phyloP scores from a whole-genome alignment of 2,113 vertebrate species.

The Macrotus californicus region DNA sequence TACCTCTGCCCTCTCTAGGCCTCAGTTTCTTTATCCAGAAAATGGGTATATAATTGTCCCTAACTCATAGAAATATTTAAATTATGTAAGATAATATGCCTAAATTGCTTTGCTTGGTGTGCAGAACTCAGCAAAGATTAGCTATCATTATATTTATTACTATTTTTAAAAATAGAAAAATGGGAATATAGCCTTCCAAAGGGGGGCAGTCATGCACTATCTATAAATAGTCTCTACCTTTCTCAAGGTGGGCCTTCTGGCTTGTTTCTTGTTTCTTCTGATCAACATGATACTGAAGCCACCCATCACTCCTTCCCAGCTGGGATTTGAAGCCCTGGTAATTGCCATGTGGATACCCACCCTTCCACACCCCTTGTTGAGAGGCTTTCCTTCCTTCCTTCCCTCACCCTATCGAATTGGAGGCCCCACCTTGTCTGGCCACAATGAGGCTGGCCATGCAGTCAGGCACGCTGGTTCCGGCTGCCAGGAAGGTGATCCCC shows the following conservation, averaged over 20 bases:
- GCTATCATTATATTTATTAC: not conserved
- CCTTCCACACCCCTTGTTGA: not conserved
- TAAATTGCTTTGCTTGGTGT: not conserved
- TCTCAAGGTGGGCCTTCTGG: not conserved
- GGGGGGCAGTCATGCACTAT: fast-evolving
- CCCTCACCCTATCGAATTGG: fast-evolving
- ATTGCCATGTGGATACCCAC: not conserved
- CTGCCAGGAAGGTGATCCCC: conserved; percentile 98
- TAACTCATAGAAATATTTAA: not conserved
- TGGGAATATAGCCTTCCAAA: not conserved
- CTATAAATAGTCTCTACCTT: not conserved
- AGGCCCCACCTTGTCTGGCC: conserved; percentile 91
- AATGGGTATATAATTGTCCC: not conserved
- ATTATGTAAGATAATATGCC: not conserved
- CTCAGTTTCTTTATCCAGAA: not conserved
- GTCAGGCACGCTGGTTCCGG: conserved; percentile 96
- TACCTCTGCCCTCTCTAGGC: not conserved
- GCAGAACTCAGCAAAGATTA: not conserved
- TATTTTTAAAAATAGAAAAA: not conserved
- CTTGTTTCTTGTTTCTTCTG: not conserved
- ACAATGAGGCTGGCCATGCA: conserved; percentile 99
- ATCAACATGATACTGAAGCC: not conserved
- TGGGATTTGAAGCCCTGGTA: not conserved
- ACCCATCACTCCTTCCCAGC: not conserved
- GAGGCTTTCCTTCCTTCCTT: not conserved